Evolutionary conservation across 2,888 invertebrate species (phyloP), one percentile per base, ranked within the genome.

Genomic region (Heliconius cydno): DNA sequence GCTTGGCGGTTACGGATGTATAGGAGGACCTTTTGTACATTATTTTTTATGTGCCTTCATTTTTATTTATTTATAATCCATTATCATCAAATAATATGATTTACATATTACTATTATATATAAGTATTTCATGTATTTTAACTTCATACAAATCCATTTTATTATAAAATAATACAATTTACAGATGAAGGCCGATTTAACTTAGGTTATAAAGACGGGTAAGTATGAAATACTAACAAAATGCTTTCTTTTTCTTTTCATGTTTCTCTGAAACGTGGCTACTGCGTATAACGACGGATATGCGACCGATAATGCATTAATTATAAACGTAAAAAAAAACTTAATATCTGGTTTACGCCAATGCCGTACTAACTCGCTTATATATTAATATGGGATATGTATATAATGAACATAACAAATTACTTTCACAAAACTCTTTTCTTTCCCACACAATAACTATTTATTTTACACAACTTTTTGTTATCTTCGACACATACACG

Each of bases 191-290:
- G 77, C 86, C 71, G 52, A 41, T 60, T 73, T 87, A 88, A 89
- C 86, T 83, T 88, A 87, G 80, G 82, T 79, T 74, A 88, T 88
- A 70, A 70, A 70, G 25, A 83, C 84, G 86, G 86, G 90, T 92
- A 91, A 92, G 90, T 92, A 92, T 88, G 81, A 87, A 86, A 88
- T 88, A 94, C 95, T 95, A 95, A 95, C 95, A 94, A 92, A 91
- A 91, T 90, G 95, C 95, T 95, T 95, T 92, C 86, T 91, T 90
- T 94, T 92, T 95, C 94, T 95, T 95, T 95, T 92, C 95, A 95
- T 95, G 95, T 94, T 94, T 94, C 92, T 94, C 90, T 94, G 93
- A 94, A 94, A 94, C 93, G 93, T 94, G 92, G 92, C 92, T 91
- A 93, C 93, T 90, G 90, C 94, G 90, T 86, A 84, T 87, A 86